Base-by-base conservation (phyloP, 1,140 invertebrate species). In the Onthophagus taurus region DNA sequence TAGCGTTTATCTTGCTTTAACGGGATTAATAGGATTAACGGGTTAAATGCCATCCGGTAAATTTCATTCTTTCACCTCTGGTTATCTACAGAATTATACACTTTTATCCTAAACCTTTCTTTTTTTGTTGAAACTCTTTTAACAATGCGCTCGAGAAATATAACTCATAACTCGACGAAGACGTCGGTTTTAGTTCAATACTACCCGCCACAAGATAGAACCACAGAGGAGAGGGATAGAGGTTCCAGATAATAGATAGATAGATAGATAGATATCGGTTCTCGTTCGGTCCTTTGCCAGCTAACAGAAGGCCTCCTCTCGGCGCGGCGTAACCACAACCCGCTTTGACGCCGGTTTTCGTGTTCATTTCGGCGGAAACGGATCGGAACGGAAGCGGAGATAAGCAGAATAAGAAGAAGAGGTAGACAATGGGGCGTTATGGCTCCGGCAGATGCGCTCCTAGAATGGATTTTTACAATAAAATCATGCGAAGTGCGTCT, bases 391-490 rank as follows among this genome's bases (percentile, higher is more conserved):
- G 55, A 59, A 60, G 49, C 52, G 56, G 56, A 59, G 58, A 61
- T 60, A 60, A 60, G 57, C 54, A 58, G 59, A 61, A 61, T 61
- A 61, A 61, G 54, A 60, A 58, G 57, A 53, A 56, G 54, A 60
- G 58, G 55, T 57, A 60, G 58, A 61, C 58, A 61, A 61, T 60
- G 49, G 54, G 46, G 41, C n/a, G 48, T 45, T 44, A 48, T 42
- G 44, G 44, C 43, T 38, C 39, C 42, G 33, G 48, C 51, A 50
- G 50, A 49, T 43, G 38, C 39, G 38, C 39, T n/a, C n/a, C n/a
- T 33, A 31, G 47, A 50, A 47, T 47, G 49, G 48, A 49, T 49
- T 49, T 49, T 39, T 38, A 42, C 43, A 49, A 51, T 50, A 46
- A 47, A 50, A 47, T 47, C 44, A 50, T 50, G 48, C 48, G n/a